A percentile compares a stretch with the other conserved stretches of the same genome.
phyloP scores from a whole-genome alignment of 1,140 invertebrate genomes.

The Drosophila setifemur region DNA sequence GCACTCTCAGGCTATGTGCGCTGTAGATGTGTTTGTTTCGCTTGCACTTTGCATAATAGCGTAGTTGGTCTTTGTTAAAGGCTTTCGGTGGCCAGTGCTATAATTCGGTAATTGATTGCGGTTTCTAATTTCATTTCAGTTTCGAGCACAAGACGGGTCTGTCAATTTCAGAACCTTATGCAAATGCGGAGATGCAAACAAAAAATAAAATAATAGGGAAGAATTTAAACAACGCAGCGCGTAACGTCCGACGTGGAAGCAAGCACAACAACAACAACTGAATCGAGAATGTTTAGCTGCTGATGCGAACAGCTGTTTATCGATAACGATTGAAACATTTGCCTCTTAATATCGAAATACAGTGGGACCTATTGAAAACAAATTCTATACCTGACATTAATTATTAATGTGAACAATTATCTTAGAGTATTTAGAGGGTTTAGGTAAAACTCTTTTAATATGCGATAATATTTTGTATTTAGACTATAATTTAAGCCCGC shows the following conservation, averaged over 20 bases:
- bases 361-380: too few relatives aligned
- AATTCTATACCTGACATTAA: too few relatives aligned
- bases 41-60: constrained; percentile 45
- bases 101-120: not conserved
- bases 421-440: too few relatives aligned
- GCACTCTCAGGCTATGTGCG: constrained; percentile 6
- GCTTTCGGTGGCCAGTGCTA: not conserved
- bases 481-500: too few relatives aligned
- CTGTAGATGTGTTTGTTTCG: constrained; percentile 2
- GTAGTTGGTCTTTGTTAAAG: constrained; percentile 23
- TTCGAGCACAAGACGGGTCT: too few relatives aligned
- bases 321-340: too few relatives aligned
- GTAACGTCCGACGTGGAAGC: constrained; percentile 11
- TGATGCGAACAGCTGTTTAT: not conserved
- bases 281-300: constrained; percentile 10
- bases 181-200: constrained; percentile 1
- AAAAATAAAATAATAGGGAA: too few relatives aligned
- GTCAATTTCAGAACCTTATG: not conserved
- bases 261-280: constrained; percentile 16
- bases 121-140: not conserved
- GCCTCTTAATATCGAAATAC: too few relatives aligned
- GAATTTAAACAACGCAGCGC: constrained; percentile 18
- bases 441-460: too few relatives aligned
- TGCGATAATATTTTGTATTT: too few relatives aligned
- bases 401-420: too few relatives aligned